Evolutionary conservation across 2,797 vertebrate genomes (phyloP).

Genomic region (Pangasius djambal): DNA sequence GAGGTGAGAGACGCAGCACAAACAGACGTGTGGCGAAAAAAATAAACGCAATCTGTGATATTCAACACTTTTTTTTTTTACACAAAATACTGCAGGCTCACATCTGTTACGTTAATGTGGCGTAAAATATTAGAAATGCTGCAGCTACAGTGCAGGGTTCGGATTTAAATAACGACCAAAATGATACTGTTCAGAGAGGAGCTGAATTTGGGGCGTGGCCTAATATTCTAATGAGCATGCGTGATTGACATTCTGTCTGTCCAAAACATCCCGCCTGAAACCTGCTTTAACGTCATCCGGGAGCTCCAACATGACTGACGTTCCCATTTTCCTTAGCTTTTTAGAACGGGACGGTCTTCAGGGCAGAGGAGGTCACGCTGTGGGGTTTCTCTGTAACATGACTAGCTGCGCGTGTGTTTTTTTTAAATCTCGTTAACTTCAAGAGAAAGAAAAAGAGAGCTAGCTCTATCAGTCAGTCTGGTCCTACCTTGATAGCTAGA

Average conservation of each 20-base stretch:
- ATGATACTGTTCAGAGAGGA: neutral
- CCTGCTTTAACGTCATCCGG: neutral
- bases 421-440: neutral
- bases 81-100: neutral
- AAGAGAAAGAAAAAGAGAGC: neutral
- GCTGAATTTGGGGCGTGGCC: neutral
- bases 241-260: neutral
- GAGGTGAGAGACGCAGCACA: slow-evolving; percentile 15
- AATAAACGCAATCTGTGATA: neutral
- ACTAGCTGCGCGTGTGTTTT: neutral
- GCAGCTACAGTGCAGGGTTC: no score
- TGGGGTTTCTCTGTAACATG: neutral
- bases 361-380: neutral
- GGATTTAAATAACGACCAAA: neutral
- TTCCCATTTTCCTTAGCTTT: neutral
- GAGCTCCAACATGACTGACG: neutral
- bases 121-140: neutral
- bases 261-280: neutral
- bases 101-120: neutral
- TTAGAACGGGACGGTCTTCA: neutral
- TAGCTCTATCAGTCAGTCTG: no score
- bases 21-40: neutral
- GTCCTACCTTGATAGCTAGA: neutral
- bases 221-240: neutral
- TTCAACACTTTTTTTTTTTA: neutral